phyloP scores from a whole-genome alignment of 2,113 vertebrate genomes.

The Lutjanus erythropterus region DNA sequence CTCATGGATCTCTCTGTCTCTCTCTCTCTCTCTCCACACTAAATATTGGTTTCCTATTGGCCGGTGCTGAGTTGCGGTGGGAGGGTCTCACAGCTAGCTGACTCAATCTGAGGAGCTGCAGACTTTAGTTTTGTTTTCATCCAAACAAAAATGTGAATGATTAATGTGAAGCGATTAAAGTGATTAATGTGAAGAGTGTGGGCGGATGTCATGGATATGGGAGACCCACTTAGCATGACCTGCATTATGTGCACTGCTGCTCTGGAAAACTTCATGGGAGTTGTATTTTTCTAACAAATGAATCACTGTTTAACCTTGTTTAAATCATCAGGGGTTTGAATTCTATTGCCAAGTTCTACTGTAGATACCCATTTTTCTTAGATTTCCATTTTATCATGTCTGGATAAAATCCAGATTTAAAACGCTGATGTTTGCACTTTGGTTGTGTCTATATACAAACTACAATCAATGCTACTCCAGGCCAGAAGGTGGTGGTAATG shows the following conservation, averaged over 20 bases:
- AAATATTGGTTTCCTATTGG: constrained; percentile 43
- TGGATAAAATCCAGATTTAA: background rate
- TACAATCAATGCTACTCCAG: background rate
- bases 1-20: constrained; percentile 14
- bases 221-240: background rate
- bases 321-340: background rate
- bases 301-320: background rate
- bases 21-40: constrained; percentile 30
- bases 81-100: constrained; percentile 12
- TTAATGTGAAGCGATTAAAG: background rate
- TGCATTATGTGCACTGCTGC: background rate
- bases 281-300: constrained; percentile 5
- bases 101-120: constrained; percentile 43
- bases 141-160: constrained; percentile 32
- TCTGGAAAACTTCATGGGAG: constrained; percentile 1
- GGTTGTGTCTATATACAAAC: background rate
- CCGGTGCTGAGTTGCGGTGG: background rate
- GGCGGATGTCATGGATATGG: background rate
- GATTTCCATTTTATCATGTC: too few species aligned
- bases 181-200: constrained; percentile 2
- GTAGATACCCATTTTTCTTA: background rate
- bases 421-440: background rate
- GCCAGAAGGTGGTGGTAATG: background rate
- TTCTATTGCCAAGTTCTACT: background rate
- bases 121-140: constrained; percentile 21